Base-by-base conservation (phyloP, 2,888 invertebrate genomes). In the Drosophila limbata region DNA sequence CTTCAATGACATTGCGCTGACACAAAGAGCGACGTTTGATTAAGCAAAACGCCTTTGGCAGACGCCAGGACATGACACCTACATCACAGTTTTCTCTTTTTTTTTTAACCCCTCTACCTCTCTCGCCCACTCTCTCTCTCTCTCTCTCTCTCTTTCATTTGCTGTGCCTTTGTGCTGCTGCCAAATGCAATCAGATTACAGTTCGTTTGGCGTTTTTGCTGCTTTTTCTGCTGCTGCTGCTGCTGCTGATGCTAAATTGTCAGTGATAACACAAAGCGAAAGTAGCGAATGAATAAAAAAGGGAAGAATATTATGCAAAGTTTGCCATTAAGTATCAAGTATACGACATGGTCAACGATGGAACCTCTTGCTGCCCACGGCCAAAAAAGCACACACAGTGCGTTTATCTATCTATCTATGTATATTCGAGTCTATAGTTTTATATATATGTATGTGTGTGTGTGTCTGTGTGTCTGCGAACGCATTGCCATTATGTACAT, bases 171-270 rank as follows among this genome's bases (percentile, higher is more conserved):
- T 79, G 88, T 74, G 83, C 69, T 69, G 82, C 74, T 87, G 88
- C 80, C 85, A 85, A 82, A 85, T 85, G 84, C 88, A 84, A 88
- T 84, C 86, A 88, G 88, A 88, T 88, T 84, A 86, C 81, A 83
- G 67, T 72, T 88, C 77, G 82, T 79, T 87, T 81, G 84, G 57
- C 68, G 52, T 67, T 69, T 57, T 28, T 28, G 25, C 25, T 50
- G 28, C 21, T 53, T 59, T 67, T 72, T 68, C 56, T 69, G 39
- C 44, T 17, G 31, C 31, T 44, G 8, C 33, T 52, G 45, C 40
- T 48, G 42, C 35, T 57, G 28, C 65, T 66, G 51, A 69, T 74
- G 76, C 79, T 83, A 77, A 83, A 81, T 88, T 85, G 76, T 74
- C 81, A 82, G 79, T 71, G 74, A 85, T 78, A 88, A 83, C 79